These are phyloP conservation scores for Sporophila hypoxantha DNA, from an alignment of 2,113 vertebrate species.

Conservation along the genomic window DNA sequence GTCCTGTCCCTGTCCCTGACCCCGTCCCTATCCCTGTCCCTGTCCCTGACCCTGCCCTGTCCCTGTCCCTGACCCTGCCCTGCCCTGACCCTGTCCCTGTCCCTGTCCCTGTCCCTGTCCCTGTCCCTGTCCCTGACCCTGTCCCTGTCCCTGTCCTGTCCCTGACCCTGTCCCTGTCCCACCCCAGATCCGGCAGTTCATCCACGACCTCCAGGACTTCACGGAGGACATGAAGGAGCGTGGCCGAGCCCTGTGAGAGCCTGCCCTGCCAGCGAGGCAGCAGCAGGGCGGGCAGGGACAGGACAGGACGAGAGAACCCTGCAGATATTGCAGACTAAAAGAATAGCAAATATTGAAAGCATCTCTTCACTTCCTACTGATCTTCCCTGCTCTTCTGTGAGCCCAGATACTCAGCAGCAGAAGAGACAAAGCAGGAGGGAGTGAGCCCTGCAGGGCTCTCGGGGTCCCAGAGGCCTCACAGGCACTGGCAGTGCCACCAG, in stretches of 20 bases:
- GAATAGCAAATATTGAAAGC: background rate
- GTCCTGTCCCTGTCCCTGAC: background rate
- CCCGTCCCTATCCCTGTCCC: no score
- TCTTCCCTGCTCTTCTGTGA: background rate
- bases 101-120: background rate
- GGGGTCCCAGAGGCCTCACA: background rate
- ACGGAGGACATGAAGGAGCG: background rate
- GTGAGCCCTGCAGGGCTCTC: background rate
- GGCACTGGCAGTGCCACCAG: background rate
- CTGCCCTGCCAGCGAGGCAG: background rate
- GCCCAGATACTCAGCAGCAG: background rate
- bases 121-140: background rate
- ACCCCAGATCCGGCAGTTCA: slow-evolving; percentile 59
- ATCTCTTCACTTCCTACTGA: background rate
- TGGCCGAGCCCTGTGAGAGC: background rate
- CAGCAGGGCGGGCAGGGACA: background rate
- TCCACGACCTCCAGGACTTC: slow-evolving; percentile 60
- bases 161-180: background rate
- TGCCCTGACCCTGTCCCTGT: background rate
- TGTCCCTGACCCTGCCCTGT: background rate
- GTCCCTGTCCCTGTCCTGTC: background rate
- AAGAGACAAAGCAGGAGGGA: background rate
- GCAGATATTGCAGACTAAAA: background rate
- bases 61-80: no score
- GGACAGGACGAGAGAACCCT: background rate